A percentile compares a stretch with the other conserved stretches of the same genome.
phyloP scores from a whole-genome alignment of 2,797 vertebrate genomes.

The Aselliscus stoliczkanus region DNA sequence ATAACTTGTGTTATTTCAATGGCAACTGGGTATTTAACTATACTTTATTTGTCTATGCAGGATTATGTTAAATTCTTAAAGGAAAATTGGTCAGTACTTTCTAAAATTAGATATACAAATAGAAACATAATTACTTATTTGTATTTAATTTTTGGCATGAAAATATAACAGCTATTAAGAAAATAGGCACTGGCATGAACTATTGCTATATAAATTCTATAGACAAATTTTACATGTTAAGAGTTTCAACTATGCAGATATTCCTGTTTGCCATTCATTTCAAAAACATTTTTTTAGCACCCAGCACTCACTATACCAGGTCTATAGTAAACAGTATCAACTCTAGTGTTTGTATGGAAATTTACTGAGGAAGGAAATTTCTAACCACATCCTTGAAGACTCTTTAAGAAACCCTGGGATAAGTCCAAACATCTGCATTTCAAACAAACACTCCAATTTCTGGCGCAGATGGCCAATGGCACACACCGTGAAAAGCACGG shows the following conservation, averaged over 20 bases:
- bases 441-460: constrained; percentile 38
- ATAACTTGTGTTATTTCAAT: neutral
- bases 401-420: neutral
- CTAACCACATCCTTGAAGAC: neutral
- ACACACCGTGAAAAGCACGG: neutral
- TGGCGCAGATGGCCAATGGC: neutral
- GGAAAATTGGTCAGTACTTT: neutral
- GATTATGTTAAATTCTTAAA: neutral
- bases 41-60: neutral
- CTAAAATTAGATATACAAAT: neutral
- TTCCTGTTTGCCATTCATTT: neutral
- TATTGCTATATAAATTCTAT: neutral
- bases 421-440: constrained; percentile 22
- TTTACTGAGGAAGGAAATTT: neutral
- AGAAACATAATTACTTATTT: neutral
- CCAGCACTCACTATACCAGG: neutral
- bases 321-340: neutral
- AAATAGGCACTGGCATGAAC: neutral
- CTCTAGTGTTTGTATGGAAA: neutral
- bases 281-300: neutral
- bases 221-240: neutral
- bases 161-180: neutral
- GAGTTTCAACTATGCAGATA: neutral
- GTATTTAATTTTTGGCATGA: neutral
- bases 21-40: neutral